Evolutionary conservation across 2,888 invertebrate genomes (phyloP), one percentile per base, ranked within the genome.

Genomic region (Drosophila rellima): DNA sequence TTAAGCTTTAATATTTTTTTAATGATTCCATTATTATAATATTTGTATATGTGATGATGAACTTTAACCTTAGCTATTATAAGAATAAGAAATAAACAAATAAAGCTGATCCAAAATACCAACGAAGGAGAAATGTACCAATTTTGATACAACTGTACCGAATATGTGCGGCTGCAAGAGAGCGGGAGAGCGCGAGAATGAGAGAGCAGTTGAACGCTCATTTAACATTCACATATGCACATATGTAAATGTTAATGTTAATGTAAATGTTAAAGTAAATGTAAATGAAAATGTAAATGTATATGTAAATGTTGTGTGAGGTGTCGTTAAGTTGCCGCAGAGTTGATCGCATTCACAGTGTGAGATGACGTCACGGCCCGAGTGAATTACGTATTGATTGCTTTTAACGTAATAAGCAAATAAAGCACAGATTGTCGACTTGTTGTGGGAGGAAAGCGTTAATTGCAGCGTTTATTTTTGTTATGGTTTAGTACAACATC

Each of bases 381-480:
- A 10, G 23, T 37, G 48, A 51, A 35, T 39, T 39, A 26, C 26
- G 39, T 17, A 52, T 26, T 39, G 52, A 39, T 26, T 39, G 23
- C 26, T 4, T 11, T 39, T 13, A 52, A 39, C 20, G 50, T 15
- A 20, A n/a, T 35, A 10, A 39, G 29, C 17, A 48, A 48, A 29
- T 42, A 3, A n/a, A 42, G 20, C 2, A n/a, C 20, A 42, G 42
- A 42, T 42, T 42, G 20, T 40, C 40, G 11, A 11, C 3, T 15
- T 37, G 37, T 8, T 10, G 10, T 15, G 15, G 37, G 0, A 18
- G 4, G 5, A 18, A 18, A 13, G 13, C 33, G 29, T 45, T 62
- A 39, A 51, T 63, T 31, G 35, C 37, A 31, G 11, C 26, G 13
- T 18, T 35, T 35, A 57, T 33, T 37, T 26, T 7, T 60, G n/a